Evolutionary conservation across 2,113 vertebrate species (phyloP).

Genomic region (Oreochromis spilurus): DNA sequence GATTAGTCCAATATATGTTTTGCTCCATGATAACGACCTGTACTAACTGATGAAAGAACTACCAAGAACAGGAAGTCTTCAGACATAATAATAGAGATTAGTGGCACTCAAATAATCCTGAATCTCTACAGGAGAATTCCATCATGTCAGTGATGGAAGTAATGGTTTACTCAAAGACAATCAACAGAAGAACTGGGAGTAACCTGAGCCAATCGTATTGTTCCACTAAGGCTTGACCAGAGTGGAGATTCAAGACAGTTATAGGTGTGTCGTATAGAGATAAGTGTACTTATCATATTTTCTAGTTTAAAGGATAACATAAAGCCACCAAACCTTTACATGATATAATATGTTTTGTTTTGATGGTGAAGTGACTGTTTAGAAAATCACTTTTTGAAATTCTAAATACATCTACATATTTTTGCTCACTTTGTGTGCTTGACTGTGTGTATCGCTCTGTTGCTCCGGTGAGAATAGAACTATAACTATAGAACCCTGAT

Average conservation of each 20-base stretch:
- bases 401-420: background rate
- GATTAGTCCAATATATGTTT: background rate
- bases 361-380: background rate
- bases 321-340: background rate
- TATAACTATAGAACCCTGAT: no score
- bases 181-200: background rate
- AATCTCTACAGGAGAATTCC: background rate
- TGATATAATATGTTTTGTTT: background rate
- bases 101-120: background rate
- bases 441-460: background rate
- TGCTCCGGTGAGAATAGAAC: background rate
- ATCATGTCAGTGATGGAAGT: background rate
- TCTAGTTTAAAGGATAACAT: background rate
- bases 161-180: background rate
- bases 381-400: background rate
- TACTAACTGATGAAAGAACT: background rate
- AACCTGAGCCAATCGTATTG: background rate
- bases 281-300: background rate
- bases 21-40: background rate
- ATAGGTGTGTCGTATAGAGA: background rate
- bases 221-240: background rate
- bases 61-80: background rate
- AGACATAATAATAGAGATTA: background rate
- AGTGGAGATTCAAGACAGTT: background rate
- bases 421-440: background rate